Conservation (phyloP, 2,888 invertebrate genomes). For the Yponomeuta sedellus region DNA sequence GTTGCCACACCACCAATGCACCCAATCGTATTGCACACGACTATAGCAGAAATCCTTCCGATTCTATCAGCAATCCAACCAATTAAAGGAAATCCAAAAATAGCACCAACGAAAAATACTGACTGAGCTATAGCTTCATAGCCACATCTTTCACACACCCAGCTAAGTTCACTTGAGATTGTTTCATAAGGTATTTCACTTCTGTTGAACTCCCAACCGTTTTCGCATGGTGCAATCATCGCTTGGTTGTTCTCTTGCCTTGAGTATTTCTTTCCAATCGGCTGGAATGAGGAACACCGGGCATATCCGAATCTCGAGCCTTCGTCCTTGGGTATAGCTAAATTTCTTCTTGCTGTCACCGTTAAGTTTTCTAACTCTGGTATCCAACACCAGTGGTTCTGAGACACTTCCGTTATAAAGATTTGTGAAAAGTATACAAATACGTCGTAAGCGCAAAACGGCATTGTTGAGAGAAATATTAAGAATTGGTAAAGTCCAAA, state of each 20-base stretch:
- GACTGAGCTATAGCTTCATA: slow-evolving; percentile 22
- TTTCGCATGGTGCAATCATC: slow-evolving; percentile 15
- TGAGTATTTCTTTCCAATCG: slow-evolving; percentile 19
- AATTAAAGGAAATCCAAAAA: slow-evolving; percentile 18
- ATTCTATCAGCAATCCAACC: slow-evolving; percentile 20
- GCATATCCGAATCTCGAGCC: slow-evolving; percentile 16
- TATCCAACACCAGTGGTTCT: slow-evolving; percentile 21
- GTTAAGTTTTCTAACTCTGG: slow-evolving; percentile 21
- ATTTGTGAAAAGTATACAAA: slow-evolving; percentile 20
- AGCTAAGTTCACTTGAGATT: slow-evolving; percentile 20
- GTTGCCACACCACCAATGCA: slow-evolving; percentile 18
- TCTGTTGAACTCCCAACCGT: slow-evolving; percentile 21
- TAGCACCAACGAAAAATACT: slow-evolving; percentile 20
- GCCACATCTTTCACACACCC: slow-evolving; percentile 21
- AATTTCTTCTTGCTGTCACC: slow-evolving; percentile 15
- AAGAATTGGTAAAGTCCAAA: slow-evolving; percentile 19
- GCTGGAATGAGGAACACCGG: slow-evolving; percentile 18
- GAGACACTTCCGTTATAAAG: slow-evolving; percentile 20
- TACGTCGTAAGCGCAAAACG: slow-evolving; percentile 19
- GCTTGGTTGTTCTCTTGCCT: slow-evolving; percentile 12
- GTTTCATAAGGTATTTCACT: slow-evolving; percentile 21
- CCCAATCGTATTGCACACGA: slow-evolving; percentile 17
- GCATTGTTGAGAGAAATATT: slow-evolving; percentile 17
- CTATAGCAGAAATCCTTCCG: slow-evolving; percentile 20
- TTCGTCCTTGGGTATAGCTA: slow-evolving; percentile 19